A percentile compares a stretch with the other conserved stretches of the same genome.
Conservation (phyloP, 2,888 invertebrate genomes). For the Drosophila pseudotakahashii region DNA sequence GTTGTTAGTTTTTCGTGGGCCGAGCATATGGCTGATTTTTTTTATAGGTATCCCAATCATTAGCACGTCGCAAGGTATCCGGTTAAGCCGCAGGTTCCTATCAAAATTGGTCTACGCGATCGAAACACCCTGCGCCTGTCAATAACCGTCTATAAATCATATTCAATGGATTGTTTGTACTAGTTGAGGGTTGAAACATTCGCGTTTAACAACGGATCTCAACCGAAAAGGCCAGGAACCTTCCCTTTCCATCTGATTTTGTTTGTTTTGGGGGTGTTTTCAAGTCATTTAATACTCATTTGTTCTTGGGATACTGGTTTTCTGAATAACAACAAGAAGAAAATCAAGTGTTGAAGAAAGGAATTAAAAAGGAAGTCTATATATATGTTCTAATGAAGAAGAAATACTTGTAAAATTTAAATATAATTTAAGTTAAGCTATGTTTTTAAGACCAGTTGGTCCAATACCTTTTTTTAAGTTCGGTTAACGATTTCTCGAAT, state of each 20-base stretch:
- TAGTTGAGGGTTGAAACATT: slow-evolving; percentile 20
- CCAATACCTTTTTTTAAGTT: too few relatives aligned
- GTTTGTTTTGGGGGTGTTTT: slow-evolving; percentile 13
- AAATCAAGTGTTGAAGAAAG: too few relatives aligned
- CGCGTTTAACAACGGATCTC: slow-evolving; percentile 7
- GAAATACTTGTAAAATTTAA: too few relatives aligned
- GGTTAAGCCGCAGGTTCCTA: slow-evolving; percentile 34
- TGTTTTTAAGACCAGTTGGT: too few relatives aligned
- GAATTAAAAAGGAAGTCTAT: too few relatives aligned
- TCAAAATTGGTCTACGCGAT: slow-evolving; percentile 26
- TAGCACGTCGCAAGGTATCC: slow-evolving; percentile 60
- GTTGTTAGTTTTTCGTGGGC: slow-evolving; percentile 62
- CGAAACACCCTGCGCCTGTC: slow-evolving; percentile 22
- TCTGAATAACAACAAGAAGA: not conserved
- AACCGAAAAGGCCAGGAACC: slow-evolving; percentile 1
- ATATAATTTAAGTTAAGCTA: too few relatives aligned
- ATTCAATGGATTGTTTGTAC: slow-evolving; percentile 16
- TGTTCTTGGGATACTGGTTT: not conserved
- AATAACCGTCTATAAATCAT: slow-evolving; percentile 58
- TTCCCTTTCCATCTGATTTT: not conserved
- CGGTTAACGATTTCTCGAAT: too few relatives aligned
- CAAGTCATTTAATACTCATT: not conserved
- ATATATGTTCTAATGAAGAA: too few relatives aligned
- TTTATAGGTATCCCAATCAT: slow-evolving; percentile 41
- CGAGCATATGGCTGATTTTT: slow-evolving; percentile 57